phyloP scores from a whole-genome alignment of 2,113 vertebrate genomes.

The Pycnonotus jocosus region DNA sequence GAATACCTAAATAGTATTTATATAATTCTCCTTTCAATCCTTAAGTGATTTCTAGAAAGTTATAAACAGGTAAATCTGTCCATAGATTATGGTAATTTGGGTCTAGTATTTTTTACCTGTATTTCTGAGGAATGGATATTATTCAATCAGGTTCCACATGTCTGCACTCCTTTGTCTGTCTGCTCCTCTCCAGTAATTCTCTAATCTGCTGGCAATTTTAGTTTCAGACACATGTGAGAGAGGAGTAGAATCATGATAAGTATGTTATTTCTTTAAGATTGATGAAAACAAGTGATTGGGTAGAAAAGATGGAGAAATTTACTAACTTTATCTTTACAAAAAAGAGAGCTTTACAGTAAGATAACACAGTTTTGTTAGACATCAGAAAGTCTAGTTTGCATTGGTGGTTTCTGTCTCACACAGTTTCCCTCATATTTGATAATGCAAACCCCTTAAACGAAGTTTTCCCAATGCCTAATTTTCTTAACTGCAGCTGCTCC shows the following conservation, averaged over 20 bases:
- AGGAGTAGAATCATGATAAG: neutral
- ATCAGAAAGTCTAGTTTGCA: neutral
- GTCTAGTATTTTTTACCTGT: neutral
- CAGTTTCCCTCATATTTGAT: neutral
- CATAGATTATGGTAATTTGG: neutral
- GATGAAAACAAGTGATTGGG: neutral
- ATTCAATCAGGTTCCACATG: neutral
- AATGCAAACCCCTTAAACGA: neutral
- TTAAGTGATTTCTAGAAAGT: neutral
- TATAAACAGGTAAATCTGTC: neutral
- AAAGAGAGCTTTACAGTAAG: neutral
- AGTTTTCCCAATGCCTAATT: neutral
- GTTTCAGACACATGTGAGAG: neutral
- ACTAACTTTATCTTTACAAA: neutral
- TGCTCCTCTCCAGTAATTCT: neutral
- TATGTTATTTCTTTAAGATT: neutral
- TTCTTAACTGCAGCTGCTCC: neutral
- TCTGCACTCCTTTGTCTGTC: neutral
- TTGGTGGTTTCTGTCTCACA: neutral
- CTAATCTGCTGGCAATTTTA: constrained; percentile 5
- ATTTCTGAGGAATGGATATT: neutral
- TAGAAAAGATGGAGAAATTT: neutral
- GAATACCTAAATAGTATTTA: neutral
- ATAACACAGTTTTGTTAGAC: neutral
- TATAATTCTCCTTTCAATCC: neutral